Percentiles rank a stretch among this genome's conserved stretches.
Evolutionary conservation across 2,113 vertebrate species (phyloP).

Genomic region (Tenebrosternarchus preto): DNA sequence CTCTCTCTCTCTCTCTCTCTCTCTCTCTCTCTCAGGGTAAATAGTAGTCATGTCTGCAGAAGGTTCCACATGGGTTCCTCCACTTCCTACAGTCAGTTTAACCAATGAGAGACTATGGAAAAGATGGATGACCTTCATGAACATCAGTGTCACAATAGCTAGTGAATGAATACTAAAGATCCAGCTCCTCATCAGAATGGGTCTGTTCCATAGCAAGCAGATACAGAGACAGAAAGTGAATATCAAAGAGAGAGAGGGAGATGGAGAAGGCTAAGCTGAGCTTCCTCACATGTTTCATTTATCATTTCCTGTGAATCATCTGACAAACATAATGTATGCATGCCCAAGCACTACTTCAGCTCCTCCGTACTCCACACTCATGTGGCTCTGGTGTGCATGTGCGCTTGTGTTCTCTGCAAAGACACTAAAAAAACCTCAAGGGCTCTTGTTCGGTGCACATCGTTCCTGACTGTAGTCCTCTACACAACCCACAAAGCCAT

Average conservation of each 20-base stretch:
- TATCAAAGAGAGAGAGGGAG: background rate
- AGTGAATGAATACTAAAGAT: slow-evolving; percentile 36
- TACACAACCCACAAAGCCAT: background rate
- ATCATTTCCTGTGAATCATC: slow-evolving; percentile 20
- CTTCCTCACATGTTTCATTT: background rate
- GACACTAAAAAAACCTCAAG: slow-evolving; percentile 19
- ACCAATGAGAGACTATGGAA: slow-evolving; percentile 12
- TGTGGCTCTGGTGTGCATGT: background rate
- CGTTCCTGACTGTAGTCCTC: background rate
- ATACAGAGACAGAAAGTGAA: background rate
- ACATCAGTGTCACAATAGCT: slow-evolving; percentile 13
- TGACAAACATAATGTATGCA: slow-evolving; percentile 31
- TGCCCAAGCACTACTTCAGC: slow-evolving; percentile 4
- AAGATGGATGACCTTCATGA: slow-evolving; percentile 6
- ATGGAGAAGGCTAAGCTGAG: background rate
- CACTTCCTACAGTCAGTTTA: background rate
- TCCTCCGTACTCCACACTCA: background rate
- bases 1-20: background rate
- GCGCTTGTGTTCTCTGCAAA: slow-evolving; percentile 29
- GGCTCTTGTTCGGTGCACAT: slow-evolving; percentile 11
- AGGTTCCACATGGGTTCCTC: background rate
- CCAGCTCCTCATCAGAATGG: slow-evolving; percentile 29
- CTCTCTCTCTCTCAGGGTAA: slow-evolving; percentile 16
- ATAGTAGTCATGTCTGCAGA: background rate
- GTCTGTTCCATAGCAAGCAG: background rate